A percentile compares a stretch with the other conserved stretches of the same genome.
Evolutionary conservation across 2,888 invertebrate genomes (phyloP).

Genomic region (Prosopocoilus inquinatus): DNA sequence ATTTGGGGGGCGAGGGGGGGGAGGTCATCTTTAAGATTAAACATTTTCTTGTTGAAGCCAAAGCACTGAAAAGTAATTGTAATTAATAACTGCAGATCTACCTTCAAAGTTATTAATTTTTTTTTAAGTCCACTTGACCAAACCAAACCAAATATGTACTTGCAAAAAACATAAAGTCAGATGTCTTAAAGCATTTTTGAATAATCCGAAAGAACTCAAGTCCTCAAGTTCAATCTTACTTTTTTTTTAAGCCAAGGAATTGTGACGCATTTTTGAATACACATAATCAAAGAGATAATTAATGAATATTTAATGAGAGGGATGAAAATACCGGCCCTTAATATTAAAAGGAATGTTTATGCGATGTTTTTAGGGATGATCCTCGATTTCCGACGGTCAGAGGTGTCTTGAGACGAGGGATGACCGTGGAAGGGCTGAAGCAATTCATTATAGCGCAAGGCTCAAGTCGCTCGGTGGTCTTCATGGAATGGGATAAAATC

Average conservation of each 20-base stretch:
- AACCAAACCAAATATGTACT: no score
- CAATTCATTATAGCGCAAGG: slow-evolving; percentile 98
- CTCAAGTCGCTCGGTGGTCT: slow-evolving; percentile 93
- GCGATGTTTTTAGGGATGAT: slow-evolving; percentile 73
- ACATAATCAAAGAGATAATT: slow-evolving; percentile 7
- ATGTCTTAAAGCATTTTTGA: no score
- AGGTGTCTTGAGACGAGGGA: slow-evolving; percentile 91
- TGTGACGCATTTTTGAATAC: background rate
- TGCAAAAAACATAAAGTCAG: no score
- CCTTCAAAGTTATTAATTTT: no score
- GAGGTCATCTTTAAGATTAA: no score
- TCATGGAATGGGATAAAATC: slow-evolving; percentile 99
- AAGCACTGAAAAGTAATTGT: no score
- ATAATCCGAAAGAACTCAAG: no score
- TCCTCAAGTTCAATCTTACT: background rate
- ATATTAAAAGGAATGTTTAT: background rate
- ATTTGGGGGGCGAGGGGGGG: background rate
- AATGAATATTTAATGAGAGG: background rate
- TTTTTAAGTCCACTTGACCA: no score
- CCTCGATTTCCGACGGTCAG: slow-evolving; percentile 98
- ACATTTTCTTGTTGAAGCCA: no score
- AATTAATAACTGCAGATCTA: background rate
- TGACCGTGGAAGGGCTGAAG: slow-evolving; percentile 95
- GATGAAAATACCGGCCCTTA: background rate
- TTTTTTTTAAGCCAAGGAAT: no score